Evolutionary conservation across 1,140 invertebrate species (phyloP).

Genomic region (Luehdorfia chinensis): DNA sequence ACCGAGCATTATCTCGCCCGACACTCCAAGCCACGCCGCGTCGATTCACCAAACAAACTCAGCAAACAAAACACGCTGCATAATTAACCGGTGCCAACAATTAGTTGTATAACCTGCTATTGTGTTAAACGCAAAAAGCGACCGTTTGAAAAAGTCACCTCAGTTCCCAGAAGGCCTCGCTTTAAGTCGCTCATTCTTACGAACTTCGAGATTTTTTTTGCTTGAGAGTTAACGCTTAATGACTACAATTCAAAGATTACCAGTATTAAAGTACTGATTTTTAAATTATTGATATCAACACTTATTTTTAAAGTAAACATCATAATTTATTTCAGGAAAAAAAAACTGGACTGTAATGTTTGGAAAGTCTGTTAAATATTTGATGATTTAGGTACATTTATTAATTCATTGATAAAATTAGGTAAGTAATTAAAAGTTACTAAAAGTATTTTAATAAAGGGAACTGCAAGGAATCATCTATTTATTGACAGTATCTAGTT

Average conservation of each 20-base stretch:
- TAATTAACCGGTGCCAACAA: slow-evolving; percentile 71
- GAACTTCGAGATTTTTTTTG: slow-evolving; percentile 38
- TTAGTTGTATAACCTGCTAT: slow-evolving; percentile 69
- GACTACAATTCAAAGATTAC: slow-evolving; percentile 36
- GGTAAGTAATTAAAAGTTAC: too few relatives aligned
- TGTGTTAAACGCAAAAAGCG: slow-evolving; percentile 44
- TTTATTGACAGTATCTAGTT: too few relatives aligned
- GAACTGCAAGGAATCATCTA: too few relatives aligned
- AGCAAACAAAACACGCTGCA: slow-evolving; percentile 57
- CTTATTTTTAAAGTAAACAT: too few relatives aligned
- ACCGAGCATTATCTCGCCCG: slow-evolving; percentile 30
- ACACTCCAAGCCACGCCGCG: slow-evolving; percentile 23
- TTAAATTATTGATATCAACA: not conserved
- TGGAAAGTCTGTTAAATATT: too few relatives aligned
- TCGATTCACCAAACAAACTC: slow-evolving; percentile 31
- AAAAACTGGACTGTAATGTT: too few relatives aligned
- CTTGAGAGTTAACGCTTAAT: slow-evolving; percentile 55
- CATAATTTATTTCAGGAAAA: too few relatives aligned
- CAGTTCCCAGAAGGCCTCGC: slow-evolving; percentile 62
- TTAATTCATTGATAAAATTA: too few relatives aligned
- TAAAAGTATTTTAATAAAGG: too few relatives aligned
- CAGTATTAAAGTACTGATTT: slow-evolving; percentile 24
- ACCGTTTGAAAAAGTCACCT: slow-evolving; percentile 49
- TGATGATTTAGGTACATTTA: too few relatives aligned
- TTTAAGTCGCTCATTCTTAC: slow-evolving; percentile 38